Conservation (phyloP, 2,113 vertebrate species). For the Sphaerodactylus townsendi region DNA sequence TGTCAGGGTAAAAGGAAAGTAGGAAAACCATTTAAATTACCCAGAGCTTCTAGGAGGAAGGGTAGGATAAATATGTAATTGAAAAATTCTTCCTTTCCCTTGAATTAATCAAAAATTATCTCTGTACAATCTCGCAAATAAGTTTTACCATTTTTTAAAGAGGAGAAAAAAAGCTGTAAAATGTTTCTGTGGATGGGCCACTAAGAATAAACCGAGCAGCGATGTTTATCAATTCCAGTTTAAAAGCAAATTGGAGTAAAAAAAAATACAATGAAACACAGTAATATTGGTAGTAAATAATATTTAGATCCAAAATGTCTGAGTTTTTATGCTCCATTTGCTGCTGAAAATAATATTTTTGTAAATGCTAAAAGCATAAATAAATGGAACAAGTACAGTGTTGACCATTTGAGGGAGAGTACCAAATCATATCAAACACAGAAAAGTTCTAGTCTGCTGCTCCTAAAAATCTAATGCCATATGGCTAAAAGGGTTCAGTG, state of each 20-base stretch:
- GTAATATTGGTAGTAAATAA: neutral
- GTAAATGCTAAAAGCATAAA: neutral
- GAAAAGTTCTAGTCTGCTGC: neutral
- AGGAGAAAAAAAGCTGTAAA: too few relatives aligned
- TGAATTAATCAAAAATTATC: too few relatives aligned
- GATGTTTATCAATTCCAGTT: neutral
- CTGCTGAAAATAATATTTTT: neutral
- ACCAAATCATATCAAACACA: neutral
- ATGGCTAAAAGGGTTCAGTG: neutral
- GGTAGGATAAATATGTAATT: too few relatives aligned
- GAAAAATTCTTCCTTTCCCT: too few relatives aligned
- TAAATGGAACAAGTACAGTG: neutral
- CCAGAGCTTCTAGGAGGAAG: too few relatives aligned
- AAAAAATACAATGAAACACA: neutral
- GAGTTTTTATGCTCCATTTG: neutral
- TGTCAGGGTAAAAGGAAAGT: too few relatives aligned
- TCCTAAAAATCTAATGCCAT: neutral
- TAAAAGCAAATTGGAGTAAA: neutral
- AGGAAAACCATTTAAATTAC: too few relatives aligned
- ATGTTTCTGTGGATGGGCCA: neutral
- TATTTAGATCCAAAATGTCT: neutral
- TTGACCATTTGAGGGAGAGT: neutral
- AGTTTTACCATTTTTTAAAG: too few relatives aligned
- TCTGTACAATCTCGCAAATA: too few relatives aligned
- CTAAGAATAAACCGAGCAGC: slow-evolving; percentile 1